phyloP scores from a whole-genome alignment of 2,113 vertebrate genomes.

The Callopanchax toddi region DNA sequence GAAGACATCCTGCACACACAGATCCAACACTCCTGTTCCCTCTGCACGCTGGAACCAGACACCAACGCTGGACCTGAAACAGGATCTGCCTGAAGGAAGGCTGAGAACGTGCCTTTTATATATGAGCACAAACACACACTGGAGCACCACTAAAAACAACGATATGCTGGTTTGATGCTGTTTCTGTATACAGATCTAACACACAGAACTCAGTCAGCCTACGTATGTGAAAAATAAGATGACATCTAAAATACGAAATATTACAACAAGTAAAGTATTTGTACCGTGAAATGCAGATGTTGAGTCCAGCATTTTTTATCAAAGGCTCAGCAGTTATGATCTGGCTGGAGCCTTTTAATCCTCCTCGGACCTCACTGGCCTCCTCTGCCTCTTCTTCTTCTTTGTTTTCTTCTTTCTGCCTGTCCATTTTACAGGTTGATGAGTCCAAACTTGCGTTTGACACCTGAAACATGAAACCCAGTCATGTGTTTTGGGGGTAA shows the following conservation, averaged over 20 bases:
- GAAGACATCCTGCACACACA: constrained; percentile 25
- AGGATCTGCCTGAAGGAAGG: constrained; percentile 46
- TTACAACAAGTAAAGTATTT: background rate
- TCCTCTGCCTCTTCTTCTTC: constrained; percentile 9
- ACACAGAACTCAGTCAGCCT: too few relatives aligned
- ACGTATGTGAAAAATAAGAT: too few relatives aligned
- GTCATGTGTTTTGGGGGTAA: constrained; percentile 19
- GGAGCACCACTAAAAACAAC: constrained; percentile 27
- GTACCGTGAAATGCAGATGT: constrained; percentile 47
- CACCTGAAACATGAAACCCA: constrained; percentile 65
- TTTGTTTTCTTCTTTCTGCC: constrained; percentile 6
- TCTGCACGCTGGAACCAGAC: constrained; percentile 58
- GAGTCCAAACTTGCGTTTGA: constrained; percentile 32
- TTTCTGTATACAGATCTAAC: too few relatives aligned
- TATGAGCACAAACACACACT: constrained; percentile 29
- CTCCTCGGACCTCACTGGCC: background rate
- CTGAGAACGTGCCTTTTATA: constrained; percentile 41
- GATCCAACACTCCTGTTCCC: constrained; percentile 27
- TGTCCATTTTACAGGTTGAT: constrained; percentile 20
- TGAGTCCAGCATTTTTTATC: constrained; percentile 3
- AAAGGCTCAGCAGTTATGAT: constrained; percentile 13
- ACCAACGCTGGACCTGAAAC: constrained; percentile 61
- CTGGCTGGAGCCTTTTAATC: constrained; percentile 22
- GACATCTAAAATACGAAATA: background rate
- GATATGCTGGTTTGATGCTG: background rate